These are phyloP conservation scores for Brachionus calyciflorus DNA, from an alignment of 1,140 invertebrate species.

Conservation along the genomic window DNA sequence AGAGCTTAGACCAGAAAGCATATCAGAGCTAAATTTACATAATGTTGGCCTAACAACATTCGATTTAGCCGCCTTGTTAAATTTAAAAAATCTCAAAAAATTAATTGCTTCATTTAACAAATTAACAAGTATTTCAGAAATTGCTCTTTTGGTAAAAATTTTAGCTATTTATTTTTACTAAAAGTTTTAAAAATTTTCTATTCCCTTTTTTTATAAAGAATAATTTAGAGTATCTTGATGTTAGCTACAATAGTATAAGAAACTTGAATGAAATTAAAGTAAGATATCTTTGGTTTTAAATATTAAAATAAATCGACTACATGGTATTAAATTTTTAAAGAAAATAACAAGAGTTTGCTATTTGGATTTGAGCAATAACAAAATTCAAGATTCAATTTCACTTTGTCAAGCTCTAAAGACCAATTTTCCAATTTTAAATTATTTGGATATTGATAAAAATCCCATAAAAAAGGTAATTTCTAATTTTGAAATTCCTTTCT, in stretches of 20 bases:
- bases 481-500: too few species aligned
- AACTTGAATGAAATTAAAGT: background rate
- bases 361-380: conserved; percentile 39
- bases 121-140: conserved; percentile 54
- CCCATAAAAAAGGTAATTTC: conserved; percentile 20
- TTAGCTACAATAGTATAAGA: conserved; percentile 58
- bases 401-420: background rate
- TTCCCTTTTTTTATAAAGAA: conserved; percentile 27
- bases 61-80: conserved; percentile 50
- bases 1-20: conserved; percentile 52
- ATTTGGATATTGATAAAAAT: conserved; percentile 24
- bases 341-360: conserved; percentile 13
- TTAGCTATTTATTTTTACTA: too few species aligned
- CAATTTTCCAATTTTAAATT: conserved; percentile 26
- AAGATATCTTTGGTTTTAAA: background rate
- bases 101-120: conserved; percentile 59
- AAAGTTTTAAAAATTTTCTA: too few species aligned
- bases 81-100: conserved; percentile 51
- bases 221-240: conserved; percentile 53
- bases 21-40: conserved; percentile 58
- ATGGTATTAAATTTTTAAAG: background rate
- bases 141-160: conserved; percentile 53
- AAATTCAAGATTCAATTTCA: background rate
- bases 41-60: conserved; percentile 56
- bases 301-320: background rate